Conservation (phyloP, 2,888 invertebrate species). For the Octonoba sinensis region DNA sequence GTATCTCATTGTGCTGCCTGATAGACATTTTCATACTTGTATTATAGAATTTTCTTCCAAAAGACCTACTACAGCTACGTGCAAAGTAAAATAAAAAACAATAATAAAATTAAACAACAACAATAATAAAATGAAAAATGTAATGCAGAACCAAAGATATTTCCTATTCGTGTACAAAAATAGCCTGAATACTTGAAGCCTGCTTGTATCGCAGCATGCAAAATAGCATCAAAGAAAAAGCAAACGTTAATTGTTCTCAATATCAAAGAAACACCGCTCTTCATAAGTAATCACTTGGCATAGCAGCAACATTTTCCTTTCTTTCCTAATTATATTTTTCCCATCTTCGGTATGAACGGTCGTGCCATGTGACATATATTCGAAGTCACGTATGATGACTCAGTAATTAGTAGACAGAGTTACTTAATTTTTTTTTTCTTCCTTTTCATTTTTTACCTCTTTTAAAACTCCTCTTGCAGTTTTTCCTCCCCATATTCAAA, state of each 20-base stretch:
- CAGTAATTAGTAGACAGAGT: conserved; percentile 44
- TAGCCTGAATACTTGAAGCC: background rate
- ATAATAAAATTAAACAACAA: too few species aligned
- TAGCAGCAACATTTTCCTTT: background rate
- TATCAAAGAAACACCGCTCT: conserved; percentile 35
- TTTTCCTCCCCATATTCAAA: conserved; percentile 10
- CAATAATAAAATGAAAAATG: background rate
- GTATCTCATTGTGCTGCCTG: too few species aligned
- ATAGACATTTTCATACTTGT: too few species aligned
- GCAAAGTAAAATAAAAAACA: too few species aligned
- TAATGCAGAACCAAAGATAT: conserved; percentile 4
- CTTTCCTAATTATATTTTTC: conserved; percentile 2
- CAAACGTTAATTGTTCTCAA: conserved; percentile 37
- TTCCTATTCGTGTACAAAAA: conserved; percentile 7
- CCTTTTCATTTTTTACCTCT: conserved; percentile 12
- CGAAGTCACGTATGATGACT: conserved; percentile 15
- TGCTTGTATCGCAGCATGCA: too few species aligned
- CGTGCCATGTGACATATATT: conserved; percentile 45
- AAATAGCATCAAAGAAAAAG: too few species aligned
- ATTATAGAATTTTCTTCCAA: too few species aligned
- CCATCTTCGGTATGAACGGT: background rate
- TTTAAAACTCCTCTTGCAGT: background rate
- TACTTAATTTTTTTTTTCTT: background rate
- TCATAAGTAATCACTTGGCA: conserved; percentile 27
- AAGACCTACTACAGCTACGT: too few species aligned